Base-by-base conservation (phyloP, 37 sponge, comb jelly and placozoan genomes). In the Aplysina aerophoba region DNA sequence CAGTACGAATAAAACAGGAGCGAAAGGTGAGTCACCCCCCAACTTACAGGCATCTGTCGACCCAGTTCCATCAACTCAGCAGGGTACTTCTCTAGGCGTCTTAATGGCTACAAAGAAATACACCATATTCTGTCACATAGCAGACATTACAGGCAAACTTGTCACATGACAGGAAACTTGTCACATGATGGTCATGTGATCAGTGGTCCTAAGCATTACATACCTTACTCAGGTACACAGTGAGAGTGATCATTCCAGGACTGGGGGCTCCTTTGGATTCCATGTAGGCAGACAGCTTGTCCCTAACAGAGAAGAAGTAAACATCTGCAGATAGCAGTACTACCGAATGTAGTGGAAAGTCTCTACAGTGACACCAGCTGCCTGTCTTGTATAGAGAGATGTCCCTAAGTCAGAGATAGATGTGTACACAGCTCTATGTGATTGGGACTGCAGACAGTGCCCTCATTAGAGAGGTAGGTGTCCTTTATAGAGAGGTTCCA, bases 81-180 rank as follows among this genome's bases (percentile, higher is more conserved):
- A 33, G 87, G 81, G 79, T 96, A 96, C 89, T 96, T 96, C 58
- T 96, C 97, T n/a, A 96, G 63, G 62, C 94, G 89, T 55, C 92
- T 81, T 19, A 96, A 85, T 17, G 97, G 97, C 90, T 92, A 50
- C 6, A 4, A 6, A 31, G 5, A 4, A 1, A 34, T 28, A 21
- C 17, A 79, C 38, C 20, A 79, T 53, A 20, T 24, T 21, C 28
- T 75, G 78, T 75, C 13, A 11, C 11, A 13, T 75, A 25, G 41
- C 11, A 74, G 39, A 28, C 22, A 33, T 21, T 68, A 15, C 72
- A 68, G 31, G 36, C 2, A 15, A 36, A 73, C 22, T 24, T 73
- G 24, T 77, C 50, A 44, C 50, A 44, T 44, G 50, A 44, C 8
- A n/a, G n/a, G n/a, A n/a, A n/a, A n/a, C n/a, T n/a, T 3, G 50